phyloP scores from a whole-genome alignment of 1,140 invertebrate species.

The Heliothis virescens region DNA sequence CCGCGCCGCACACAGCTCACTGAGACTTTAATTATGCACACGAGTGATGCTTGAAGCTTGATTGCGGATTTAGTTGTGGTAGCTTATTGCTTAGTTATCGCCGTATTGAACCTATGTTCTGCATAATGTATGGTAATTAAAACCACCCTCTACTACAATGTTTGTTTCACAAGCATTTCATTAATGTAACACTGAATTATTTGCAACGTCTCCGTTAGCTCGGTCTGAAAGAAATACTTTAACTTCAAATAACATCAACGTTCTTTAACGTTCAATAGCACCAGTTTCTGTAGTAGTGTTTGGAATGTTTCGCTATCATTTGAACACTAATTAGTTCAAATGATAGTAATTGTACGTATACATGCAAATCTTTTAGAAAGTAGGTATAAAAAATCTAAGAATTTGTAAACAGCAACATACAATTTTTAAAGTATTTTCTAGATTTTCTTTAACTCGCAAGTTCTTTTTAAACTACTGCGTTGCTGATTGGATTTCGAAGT shows the following conservation, averaged over 20 bases:
- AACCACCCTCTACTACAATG: conserved; percentile 8
- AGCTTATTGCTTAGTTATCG: conserved; percentile 25
- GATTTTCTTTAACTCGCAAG: conserved; percentile 24
- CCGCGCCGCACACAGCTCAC: not conserved
- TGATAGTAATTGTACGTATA: not conserved
- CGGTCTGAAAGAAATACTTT: not conserved
- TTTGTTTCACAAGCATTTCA: not conserved
- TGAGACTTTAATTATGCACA: conserved; percentile 31
- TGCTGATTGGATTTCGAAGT: conserved; percentile 37
- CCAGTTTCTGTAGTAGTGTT: not conserved
- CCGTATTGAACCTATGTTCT: not conserved
- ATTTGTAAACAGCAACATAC: not conserved
- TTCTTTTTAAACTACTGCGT: conserved; percentile 21
- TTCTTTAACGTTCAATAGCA: not conserved
- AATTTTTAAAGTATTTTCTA: conserved; percentile 23
- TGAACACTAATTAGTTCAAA: not conserved
- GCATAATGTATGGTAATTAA: conserved; percentile 38
- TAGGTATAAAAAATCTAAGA: not conserved
- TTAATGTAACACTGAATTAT: not conserved
- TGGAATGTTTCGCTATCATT: not conserved
- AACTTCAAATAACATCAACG: not conserved
- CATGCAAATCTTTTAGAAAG: not conserved
- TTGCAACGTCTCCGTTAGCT: not conserved
- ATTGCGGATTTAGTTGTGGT: conserved; percentile 7
- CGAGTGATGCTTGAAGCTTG: conserved; percentile 32